phyloP scores from a whole-genome alignment of 2,797 vertebrate species.

The Malacoraja senta region DNA sequence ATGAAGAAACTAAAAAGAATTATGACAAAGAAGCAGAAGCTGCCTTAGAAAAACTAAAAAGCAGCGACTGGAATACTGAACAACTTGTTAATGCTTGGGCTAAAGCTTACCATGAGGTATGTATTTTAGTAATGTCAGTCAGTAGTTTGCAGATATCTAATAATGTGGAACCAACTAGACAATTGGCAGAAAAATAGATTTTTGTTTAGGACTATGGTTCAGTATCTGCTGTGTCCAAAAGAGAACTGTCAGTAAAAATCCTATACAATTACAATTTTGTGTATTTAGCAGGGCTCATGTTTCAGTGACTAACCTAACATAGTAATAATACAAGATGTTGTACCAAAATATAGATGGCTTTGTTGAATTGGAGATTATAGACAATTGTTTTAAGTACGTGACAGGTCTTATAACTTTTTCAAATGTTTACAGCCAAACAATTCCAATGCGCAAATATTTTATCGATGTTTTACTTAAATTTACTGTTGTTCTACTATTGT shows the following conservation, averaged over 20 bases:
- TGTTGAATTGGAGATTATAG: not conserved
- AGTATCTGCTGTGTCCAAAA: not conserved
- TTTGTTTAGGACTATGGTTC: not conserved
- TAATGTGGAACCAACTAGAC: not conserved
- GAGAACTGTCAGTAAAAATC: not conserved
- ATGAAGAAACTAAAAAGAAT: constrained; percentile 73
- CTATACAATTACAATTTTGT: not conserved
- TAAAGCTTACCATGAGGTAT: constrained; percentile 82
- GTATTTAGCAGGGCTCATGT: not conserved
- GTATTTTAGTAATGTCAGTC: constrained; percentile 40
- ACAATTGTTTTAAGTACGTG: not conserved
- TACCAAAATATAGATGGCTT: not conserved
- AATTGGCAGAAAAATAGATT: not conserved
- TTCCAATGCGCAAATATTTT: not conserved
- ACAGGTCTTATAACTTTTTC: not conserved
- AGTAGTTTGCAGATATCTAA: not conserved
- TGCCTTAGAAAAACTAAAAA: constrained; percentile 71
- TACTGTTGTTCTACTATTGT: not conserved
- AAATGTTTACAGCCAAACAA: not conserved
- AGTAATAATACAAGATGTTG: not conserved
- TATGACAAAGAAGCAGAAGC: constrained; percentile 76
- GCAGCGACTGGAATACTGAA: constrained; percentile 69
- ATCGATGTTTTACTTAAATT: not conserved
- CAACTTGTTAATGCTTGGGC: constrained; percentile 75
- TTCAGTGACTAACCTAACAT: not conserved